A percentile compares a stretch with the other conserved stretches of the same genome.
Conservation (phyloP, 2,113 vertebrate species). For the Halcyon malimbica region DNA sequence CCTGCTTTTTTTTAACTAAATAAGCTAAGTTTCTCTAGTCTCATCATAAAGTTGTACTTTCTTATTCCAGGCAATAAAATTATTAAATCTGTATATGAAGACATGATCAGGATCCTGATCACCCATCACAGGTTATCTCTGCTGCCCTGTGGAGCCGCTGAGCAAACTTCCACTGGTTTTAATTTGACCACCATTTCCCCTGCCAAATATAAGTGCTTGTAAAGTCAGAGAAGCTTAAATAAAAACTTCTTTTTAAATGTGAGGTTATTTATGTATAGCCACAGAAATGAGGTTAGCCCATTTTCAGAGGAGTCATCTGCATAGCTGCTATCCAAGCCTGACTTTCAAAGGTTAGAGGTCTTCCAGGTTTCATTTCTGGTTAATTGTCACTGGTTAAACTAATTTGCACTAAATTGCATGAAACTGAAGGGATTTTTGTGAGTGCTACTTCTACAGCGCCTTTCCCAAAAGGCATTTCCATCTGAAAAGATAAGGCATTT, state of each 20-base stretch:
- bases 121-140: background rate
- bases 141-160: background rate
- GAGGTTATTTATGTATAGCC: background rate
- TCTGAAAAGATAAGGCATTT: background rate
- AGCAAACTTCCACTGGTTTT: background rate
- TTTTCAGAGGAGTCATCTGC: background rate
- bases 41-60: background rate
- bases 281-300: background rate
- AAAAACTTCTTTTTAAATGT: background rate
- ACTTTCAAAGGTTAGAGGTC: background rate
- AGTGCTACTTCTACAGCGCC: background rate
- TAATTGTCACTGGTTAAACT: background rate
- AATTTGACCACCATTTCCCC: rapidly evolving
- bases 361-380: background rate
- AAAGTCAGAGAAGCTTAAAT: background rate
- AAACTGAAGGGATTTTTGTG: background rate
- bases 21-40: background rate
- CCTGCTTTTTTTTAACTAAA: background rate
- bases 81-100: background rate
- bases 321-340: background rate
- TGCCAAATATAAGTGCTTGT: background rate
- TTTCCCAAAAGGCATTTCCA: background rate
- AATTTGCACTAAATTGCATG: background rate
- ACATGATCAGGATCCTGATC: background rate
- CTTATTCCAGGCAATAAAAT: background rate